Percentiles rank a stretch among this genome's conserved stretches.
Evolutionary conservation across 2,797 vertebrate genomes (phyloP).

Genomic region (Poecilia gillii): DNA sequence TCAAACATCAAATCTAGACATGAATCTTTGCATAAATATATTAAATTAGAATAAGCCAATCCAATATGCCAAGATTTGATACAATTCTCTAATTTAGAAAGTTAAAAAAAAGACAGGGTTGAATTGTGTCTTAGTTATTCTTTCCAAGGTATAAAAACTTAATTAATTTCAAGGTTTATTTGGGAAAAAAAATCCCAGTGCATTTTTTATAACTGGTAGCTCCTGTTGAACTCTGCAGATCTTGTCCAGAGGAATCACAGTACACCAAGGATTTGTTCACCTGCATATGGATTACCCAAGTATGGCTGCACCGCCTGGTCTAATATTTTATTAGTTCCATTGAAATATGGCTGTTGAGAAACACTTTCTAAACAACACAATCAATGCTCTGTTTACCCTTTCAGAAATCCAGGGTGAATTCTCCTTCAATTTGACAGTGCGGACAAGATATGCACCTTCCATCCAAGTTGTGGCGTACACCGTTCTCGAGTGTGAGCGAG

Average conservation of each 20-base stretch:
- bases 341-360: neutral
- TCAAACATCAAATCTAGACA: too few relatives aligned
- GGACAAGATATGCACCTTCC: constrained; percentile 62
- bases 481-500: constrained; percentile 66
- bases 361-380: neutral
- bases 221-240: neutral
- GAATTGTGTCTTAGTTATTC: neutral
- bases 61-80: neutral
- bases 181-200: neutral
- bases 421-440: constrained; percentile 59
- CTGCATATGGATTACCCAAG: neutral
- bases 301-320: neutral
- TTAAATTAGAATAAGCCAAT: too few relatives aligned
- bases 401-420: constrained; percentile 59
- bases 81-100: neutral
- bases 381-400: constrained; percentile 15
- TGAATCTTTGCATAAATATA: too few relatives aligned
- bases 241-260: neutral
- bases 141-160: neutral
- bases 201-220: neutral
- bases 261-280: neutral
- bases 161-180: neutral
- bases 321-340: neutral
- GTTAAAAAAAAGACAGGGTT: neutral
- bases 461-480: constrained; percentile 70